Conservation (phyloP, 2,797 vertebrate species). For the Naso thynnoides region DNA sequence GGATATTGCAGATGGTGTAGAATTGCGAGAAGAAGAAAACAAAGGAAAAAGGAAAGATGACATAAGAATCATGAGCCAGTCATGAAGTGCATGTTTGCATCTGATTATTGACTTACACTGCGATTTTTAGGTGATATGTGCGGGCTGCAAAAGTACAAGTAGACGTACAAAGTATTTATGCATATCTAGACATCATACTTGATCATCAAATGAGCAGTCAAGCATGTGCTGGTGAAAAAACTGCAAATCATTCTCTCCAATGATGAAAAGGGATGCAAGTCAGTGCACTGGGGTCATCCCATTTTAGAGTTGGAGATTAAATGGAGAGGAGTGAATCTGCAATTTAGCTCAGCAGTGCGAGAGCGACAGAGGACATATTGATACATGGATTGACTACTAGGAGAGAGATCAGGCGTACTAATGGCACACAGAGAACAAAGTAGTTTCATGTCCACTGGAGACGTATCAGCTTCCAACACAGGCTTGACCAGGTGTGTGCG, state of each 20-base stretch:
- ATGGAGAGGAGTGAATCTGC: constrained; percentile 34
- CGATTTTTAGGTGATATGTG: neutral
- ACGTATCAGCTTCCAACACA: constrained; percentile 1
- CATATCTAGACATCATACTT: constrained; percentile 1
- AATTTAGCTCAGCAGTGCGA: constrained; percentile 34
- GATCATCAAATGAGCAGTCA: constrained; percentile 21
- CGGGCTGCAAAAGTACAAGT: neutral
- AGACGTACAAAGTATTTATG: constrained; percentile 14
- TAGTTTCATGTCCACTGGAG: constrained; percentile 6
- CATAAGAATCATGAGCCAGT: constrained; percentile 10
- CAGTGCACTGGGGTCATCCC: constrained; percentile 13
- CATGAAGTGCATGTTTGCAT: constrained; percentile 9
- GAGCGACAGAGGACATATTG: constrained; percentile 42
- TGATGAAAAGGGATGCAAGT: constrained; percentile 16
- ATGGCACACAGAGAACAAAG: constrained; percentile 34
- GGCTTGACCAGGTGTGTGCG: neutral
- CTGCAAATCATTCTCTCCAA: constrained; percentile 28
- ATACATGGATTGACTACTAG: constrained; percentile 19
- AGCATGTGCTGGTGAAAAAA: constrained; percentile 31
- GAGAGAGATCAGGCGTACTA: constrained; percentile 36
- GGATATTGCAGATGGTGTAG: constrained; percentile 16
- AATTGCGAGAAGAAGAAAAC: constrained; percentile 11
- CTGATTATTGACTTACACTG: constrained; percentile 13
- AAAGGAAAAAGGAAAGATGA: constrained; percentile 1
- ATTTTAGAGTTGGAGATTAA: constrained; percentile 50